Evolutionary conservation across 1,140 invertebrate genomes (phyloP).

Genomic region (Leptoteleia sp.): DNA sequence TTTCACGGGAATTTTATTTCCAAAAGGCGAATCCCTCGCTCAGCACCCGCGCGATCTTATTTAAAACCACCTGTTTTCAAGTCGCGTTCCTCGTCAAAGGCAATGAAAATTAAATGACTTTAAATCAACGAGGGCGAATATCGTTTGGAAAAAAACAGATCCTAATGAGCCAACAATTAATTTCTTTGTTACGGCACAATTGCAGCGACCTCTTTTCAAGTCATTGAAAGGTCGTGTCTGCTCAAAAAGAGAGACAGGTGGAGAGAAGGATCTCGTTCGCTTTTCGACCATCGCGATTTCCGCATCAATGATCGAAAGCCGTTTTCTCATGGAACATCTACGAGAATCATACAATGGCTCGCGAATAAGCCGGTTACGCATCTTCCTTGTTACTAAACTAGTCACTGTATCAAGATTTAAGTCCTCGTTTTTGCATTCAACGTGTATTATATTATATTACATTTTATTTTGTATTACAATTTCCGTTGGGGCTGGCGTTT

Average conservation of each 20-base stretch:
- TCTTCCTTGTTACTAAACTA: slow-evolving; percentile 63
- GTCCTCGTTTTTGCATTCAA: slow-evolving; percentile 54
- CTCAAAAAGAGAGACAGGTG: slow-evolving; percentile 29
- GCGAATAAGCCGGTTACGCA: slow-evolving; percentile 66
- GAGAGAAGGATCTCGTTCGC: slow-evolving; percentile 36
- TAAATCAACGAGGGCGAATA: not conserved
- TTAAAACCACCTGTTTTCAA: too few species aligned
- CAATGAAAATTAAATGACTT: too few species aligned
- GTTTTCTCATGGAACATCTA: slow-evolving; percentile 62
- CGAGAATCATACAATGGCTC: slow-evolving; percentile 59
- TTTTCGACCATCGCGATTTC: slow-evolving; percentile 57
- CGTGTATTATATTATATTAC: slow-evolving; percentile 40
- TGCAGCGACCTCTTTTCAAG: slow-evolving; percentile 17
- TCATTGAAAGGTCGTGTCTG: slow-evolving; percentile 11
- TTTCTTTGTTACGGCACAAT: not conserved
- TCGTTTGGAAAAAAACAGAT: not conserved
- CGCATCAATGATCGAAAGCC: slow-evolving; percentile 61
- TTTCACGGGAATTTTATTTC: too few species aligned
- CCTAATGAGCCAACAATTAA: slow-evolving; percentile 5
- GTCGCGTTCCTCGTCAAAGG: too few species aligned
- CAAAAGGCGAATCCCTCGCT: too few species aligned
- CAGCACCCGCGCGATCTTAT: too few species aligned
- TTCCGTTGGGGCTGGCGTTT: slow-evolving; percentile 8
- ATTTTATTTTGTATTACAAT: slow-evolving; percentile 52
- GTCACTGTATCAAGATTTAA: slow-evolving; percentile 59